These are phyloP conservation scores for Cuculus canorus DNA, from an alignment of 2,797 vertebrate species.

Conservation along the genomic window DNA sequence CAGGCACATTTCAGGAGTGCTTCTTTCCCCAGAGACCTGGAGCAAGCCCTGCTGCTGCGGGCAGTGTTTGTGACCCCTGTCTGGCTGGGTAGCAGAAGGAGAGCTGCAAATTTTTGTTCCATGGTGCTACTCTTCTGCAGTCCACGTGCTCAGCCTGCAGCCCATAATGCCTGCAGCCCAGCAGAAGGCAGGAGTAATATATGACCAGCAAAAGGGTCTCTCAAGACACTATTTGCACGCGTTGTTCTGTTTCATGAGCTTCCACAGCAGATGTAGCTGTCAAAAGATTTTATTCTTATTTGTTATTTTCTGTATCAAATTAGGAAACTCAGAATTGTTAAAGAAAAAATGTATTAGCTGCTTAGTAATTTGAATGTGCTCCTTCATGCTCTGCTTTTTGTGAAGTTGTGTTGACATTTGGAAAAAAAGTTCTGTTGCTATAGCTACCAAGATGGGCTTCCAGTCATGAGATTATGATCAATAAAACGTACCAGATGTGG, in stretches of 20 bases:
- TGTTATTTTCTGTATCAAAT: slow-evolving; percentile 30
- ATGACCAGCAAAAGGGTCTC: neutral
- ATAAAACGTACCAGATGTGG: slow-evolving; percentile 63
- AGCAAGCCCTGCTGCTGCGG: neutral
- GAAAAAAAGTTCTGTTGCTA: slow-evolving; percentile 34
- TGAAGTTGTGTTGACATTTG: neutral
- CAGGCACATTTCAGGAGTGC: neutral
- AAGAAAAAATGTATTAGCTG: slow-evolving; percentile 26
- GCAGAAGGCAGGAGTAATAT: neutral
- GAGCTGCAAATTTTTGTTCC: neutral
- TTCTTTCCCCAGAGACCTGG: neutral
- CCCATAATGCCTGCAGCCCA: neutral
- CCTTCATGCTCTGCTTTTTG: neutral
- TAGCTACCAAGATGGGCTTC: slow-evolving; percentile 56
- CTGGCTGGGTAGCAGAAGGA: neutral
- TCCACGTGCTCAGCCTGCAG: neutral
- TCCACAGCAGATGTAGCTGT: neutral
- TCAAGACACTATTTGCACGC: neutral
- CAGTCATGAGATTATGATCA: slow-evolving; percentile 53
- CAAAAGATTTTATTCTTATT: slow-evolving; percentile 2
- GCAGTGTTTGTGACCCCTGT: neutral
- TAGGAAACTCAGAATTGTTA: neutral
- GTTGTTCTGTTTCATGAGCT: neutral
- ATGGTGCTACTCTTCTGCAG: accelerated
- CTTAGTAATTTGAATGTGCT: slow-evolving; percentile 38